These are phyloP conservation scores for Umimayanthus chanpuru DNA, from an alignment of 92 coral and sea anemone genomes.

Conservation along the genomic window DNA sequence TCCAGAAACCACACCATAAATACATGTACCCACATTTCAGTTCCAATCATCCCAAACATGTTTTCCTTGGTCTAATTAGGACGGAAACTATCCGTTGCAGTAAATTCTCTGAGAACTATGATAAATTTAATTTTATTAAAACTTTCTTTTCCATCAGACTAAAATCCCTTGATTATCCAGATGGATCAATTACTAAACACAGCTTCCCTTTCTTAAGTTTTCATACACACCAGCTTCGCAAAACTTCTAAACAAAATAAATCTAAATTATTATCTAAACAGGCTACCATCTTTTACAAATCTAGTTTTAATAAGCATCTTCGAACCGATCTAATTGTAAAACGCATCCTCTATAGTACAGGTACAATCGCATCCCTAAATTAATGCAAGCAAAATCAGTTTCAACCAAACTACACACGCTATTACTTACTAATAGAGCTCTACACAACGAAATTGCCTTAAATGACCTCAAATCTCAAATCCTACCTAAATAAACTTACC, in stretches of 20 bases:
- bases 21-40: slow-evolving; percentile 54
- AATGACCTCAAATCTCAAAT: no score
- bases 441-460: no score
- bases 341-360: no score
- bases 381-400: no score
- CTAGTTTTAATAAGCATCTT: not conserved
- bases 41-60: slow-evolving; percentile 41
- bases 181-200: not conserved
- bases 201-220: not conserved
- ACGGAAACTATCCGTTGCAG: slow-evolving; percentile 36
- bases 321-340: no score
- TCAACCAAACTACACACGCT: no score
- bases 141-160: no score
- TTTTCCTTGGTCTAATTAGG: not conserved
- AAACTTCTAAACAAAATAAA: not conserved
- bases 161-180: no score
- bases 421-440: no score
- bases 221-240: not conserved
- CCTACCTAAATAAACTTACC: no score
- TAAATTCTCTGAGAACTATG: slow-evolving; percentile 6
- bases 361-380: no score
- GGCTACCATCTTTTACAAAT: not conserved
- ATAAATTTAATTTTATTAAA: no score
- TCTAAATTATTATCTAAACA: not conserved
- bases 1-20: slow-evolving; percentile 51